These are phyloP conservation scores for Craseonycteris thonglongyai DNA, from an alignment of 2,113 vertebrate genomes.

Conservation along the genomic window DNA sequence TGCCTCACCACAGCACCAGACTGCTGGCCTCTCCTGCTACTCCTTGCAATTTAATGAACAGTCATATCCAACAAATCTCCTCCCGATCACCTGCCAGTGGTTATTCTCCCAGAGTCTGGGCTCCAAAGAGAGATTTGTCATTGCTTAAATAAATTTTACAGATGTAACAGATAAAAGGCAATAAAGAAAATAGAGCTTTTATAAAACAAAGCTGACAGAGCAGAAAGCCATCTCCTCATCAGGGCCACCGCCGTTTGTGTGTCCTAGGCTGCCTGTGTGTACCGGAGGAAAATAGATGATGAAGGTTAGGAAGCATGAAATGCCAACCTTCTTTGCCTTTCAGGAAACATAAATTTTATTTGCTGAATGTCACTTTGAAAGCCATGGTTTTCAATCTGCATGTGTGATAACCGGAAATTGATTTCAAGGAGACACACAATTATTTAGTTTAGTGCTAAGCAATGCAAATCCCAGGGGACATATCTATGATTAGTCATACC, in stretches of 20 bases:
- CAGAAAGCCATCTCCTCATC: conserved; percentile 74
- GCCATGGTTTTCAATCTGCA: conserved; percentile 67
- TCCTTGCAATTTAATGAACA: conserved; percentile 74
- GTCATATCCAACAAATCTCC: conserved; percentile 74
- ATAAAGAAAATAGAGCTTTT: conserved; percentile 79
- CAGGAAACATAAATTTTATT: conserved; percentile 77
- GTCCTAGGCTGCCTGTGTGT: conserved; percentile 4
- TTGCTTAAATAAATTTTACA: conserved; percentile 80
- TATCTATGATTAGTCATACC: conserved; percentile 26
- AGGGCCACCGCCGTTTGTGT: neutral
- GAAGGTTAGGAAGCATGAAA: conserved; percentile 78
- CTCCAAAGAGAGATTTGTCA: conserved; percentile 77
- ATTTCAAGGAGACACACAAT: conserved; percentile 74
- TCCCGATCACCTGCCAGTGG: conserved; percentile 54
- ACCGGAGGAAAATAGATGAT: conserved; percentile 67
- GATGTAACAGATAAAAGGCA: conserved; percentile 75
- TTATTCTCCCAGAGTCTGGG: conserved; percentile 58
- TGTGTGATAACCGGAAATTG: conserved; percentile 67
- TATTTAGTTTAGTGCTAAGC: conserved; percentile 65
- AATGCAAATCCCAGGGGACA: conserved; percentile 56
- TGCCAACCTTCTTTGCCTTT: conserved; percentile 76
- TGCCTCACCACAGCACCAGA: conserved; percentile 48
- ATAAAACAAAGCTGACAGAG: conserved; percentile 74
- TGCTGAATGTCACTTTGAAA: conserved; percentile 72
- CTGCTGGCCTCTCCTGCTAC: conserved; percentile 50